phyloP scores from a whole-genome alignment of 2,888 invertebrate species.

The Euplexia lucipara region DNA sequence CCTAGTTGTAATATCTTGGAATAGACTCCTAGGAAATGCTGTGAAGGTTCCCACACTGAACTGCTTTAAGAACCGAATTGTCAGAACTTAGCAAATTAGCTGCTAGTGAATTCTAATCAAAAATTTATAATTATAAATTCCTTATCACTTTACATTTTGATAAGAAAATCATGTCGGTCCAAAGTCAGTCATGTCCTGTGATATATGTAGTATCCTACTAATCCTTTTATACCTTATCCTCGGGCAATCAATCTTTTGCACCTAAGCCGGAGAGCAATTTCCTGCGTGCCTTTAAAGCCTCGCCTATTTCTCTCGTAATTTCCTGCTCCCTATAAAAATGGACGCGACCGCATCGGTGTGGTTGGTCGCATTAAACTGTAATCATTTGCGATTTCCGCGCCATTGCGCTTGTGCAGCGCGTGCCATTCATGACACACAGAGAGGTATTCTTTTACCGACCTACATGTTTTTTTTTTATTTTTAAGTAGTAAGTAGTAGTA shows the following conservation, averaged over 20 bases:
- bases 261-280: conserved; percentile 24
- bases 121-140: no score
- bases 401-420: conserved; percentile 54
- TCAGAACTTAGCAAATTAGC: no score
- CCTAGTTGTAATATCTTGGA: no score
- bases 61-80: no score
- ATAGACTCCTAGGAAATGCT: no score
- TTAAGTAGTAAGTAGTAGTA: background rate
- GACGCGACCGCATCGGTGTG: conserved; percentile 41
- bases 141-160: background rate
- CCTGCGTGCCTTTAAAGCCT: conserved; percentile 24
- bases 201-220: background rate
- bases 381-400: conserved; percentile 66
- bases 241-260: conserved; percentile 16
- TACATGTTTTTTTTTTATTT: no score
- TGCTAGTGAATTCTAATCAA: no score
- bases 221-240: conserved; percentile 17
- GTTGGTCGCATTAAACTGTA: conserved; percentile 51
- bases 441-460: background rate
- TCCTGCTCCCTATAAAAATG: conserved; percentile 37
- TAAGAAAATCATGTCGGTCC: no score
- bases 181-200: conserved; percentile 6
- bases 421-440: conserved; percentile 12
- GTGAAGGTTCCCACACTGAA: no score
- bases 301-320: conserved; percentile 34